phyloP scores from a whole-genome alignment of 2,113 vertebrate species.

The Machaerirhynchus nigripectus region DNA sequence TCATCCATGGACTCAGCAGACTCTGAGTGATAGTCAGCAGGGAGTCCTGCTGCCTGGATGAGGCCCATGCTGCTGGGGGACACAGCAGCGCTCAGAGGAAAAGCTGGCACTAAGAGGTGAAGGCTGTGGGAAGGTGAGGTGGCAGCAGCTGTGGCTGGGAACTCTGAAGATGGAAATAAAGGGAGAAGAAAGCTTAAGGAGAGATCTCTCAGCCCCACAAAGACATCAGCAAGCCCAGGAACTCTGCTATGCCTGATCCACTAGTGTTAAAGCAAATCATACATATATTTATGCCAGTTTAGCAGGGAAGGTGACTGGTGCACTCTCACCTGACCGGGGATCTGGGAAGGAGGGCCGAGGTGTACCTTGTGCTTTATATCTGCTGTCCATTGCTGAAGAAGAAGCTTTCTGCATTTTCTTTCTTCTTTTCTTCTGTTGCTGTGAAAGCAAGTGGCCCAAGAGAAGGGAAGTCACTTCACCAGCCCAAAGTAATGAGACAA shows the following conservation, averaged over 20 bases:
- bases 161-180: background rate
- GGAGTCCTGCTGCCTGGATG: conserved; percentile 72
- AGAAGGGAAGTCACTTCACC: background rate
- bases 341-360: conserved; percentile 20
- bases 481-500: background rate
- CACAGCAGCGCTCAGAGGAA: conserved; percentile 65
- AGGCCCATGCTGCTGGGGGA: conserved; percentile 35
- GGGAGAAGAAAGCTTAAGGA: background rate
- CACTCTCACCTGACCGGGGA: conserved; percentile 42
- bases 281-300: background rate
- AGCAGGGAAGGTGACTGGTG: background rate
- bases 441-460: background rate
- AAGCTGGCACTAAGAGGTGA: conserved; percentile 70
- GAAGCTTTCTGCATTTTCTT: conserved; percentile 72
- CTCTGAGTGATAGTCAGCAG: conserved; percentile 83
- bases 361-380: background rate
- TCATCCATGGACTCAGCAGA: conserved; percentile 89
- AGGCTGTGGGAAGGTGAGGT: conserved; percentile 62
- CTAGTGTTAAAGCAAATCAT: background rate
- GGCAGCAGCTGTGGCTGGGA: background rate
- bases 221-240: background rate
- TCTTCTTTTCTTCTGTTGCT: conserved; percentile 80
- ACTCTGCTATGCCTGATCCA: background rate
- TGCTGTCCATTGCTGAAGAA: conserved; percentile 59
- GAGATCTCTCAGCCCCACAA: background rate